These are phyloP conservation scores for Pelusios castaneus DNA, from an alignment of 2,113 vertebrate species.

Conservation along the genomic window DNA sequence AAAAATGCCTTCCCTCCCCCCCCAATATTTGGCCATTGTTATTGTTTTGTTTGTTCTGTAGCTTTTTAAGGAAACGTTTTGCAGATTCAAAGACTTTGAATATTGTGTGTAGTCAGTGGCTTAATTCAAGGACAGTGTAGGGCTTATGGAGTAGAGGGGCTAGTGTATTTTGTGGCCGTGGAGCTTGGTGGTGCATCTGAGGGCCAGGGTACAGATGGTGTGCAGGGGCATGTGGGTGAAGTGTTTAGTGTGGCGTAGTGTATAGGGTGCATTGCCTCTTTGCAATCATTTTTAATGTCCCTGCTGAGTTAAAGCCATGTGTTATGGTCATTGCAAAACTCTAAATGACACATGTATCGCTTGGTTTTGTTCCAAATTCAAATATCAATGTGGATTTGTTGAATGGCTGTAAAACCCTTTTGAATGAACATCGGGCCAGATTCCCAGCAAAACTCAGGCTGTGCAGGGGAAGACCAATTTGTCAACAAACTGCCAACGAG, in stretches of 20 bases:
- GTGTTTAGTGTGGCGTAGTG: background rate
- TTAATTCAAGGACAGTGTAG: background rate
- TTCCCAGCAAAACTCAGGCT: background rate
- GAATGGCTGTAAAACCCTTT: background rate
- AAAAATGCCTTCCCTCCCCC: background rate
- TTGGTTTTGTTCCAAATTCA: background rate
- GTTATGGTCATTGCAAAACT: background rate
- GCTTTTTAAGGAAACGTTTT: background rate
- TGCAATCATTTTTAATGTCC: background rate
- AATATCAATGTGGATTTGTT: background rate
- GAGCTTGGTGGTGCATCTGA: background rate
- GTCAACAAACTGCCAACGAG: background rate
- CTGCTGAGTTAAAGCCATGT: background rate
- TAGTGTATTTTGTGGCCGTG: background rate
- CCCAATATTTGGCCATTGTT: rapidly evolving
- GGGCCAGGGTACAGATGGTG: background rate
- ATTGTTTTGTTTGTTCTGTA: background rate
- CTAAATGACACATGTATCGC: rapidly evolving
- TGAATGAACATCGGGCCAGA: background rate
- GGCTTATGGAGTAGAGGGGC: background rate
- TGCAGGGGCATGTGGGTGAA: background rate
- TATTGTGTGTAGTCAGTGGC: background rate
- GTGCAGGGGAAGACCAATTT: background rate
- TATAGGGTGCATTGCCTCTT: background rate
- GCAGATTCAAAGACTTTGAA: background rate